Evolutionary conservation across 2,888 invertebrate species (phyloP), one percentile per base, ranked within the genome.

Genomic region (Cataglyphis cursor): DNA sequence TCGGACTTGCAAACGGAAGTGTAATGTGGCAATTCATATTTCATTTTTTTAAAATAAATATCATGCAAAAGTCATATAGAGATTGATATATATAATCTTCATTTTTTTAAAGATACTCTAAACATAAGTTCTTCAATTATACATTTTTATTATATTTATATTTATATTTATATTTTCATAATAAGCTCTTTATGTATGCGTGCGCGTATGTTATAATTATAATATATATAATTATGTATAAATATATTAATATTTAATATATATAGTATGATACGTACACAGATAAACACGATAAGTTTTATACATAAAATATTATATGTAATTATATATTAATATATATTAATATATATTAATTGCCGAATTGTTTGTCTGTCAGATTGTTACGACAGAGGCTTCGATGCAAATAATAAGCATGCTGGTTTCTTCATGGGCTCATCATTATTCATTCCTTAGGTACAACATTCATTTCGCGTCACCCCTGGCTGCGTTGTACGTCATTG

Each of bases 401-500:
- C 57, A 75, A 57, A 72, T 83, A 65, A 80, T 54, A 35, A 28
- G 0, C 51, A 48, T 31, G 59, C 61, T 83, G 62, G 54, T 86
- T 38, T 73, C 48, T 59, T 62, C 31, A 24, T 35, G 74, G 70
- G 78, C 59, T 84, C 18, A 84, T 75, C 21, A 62, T 48, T 62
- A 73, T 81, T 64, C 86, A 84, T 78, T 70, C 85, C 85, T 78
- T 62, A 24, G 24, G 24, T 24, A 68, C 72, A 41, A 54, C 51
- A 57, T 44, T 62, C 15, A 51, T 64, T 78, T 82, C 78, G 65
- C 82, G 86, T 85, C 89, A 88, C 87, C 91, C 92, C 89, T 89
- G 18, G 86, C 88, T 90, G 88, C 88, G 87, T 91, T 92, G 91
- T 90, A 92, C 90, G 90, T 92, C 91, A 92, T 92, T 92, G 91